These are phyloP conservation scores for Crotalus horridus DNA, from an alignment of 2,113 vertebrate species.

Conservation along the genomic window DNA sequence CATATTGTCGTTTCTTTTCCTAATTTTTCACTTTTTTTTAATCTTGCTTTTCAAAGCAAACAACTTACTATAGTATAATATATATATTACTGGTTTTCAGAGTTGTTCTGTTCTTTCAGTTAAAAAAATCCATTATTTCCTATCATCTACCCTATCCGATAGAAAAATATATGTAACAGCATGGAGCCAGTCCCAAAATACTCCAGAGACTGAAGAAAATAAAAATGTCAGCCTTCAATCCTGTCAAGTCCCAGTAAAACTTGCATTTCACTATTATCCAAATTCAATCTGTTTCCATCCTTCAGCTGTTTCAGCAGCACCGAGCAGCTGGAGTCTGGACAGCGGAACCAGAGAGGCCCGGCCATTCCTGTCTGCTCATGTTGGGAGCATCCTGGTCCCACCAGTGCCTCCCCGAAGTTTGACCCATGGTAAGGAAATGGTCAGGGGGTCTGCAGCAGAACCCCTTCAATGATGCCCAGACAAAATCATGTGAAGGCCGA, in stretches of 20 bases:
- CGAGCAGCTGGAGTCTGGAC: constrained; percentile 91
- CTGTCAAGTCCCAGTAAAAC: constrained; percentile 23
- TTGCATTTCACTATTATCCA: constrained; percentile 46
- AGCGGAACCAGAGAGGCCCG: constrained; percentile 86
- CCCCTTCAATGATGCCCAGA: constrained; percentile 25
- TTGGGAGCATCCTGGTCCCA: constrained; percentile 80
- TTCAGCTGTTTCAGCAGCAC: constrained; percentile 82
- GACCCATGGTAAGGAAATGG: constrained; percentile 79
- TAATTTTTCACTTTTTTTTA: not conserved
- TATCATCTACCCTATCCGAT: constrained; percentile 21
- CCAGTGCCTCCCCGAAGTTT: constrained; percentile 86
- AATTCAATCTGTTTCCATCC: constrained; percentile 69
- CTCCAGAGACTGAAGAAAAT: not conserved
- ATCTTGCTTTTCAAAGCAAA: constrained; percentile 20
- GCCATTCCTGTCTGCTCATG: constrained; percentile 84
- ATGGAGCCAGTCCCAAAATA: constrained; percentile 4
- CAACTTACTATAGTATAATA: constrained; percentile 8
- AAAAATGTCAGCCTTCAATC: constrained; percentile 23
- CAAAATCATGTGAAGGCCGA: constrained; percentile 19
- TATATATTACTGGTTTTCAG: constrained; percentile 13
- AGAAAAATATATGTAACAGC: not conserved
- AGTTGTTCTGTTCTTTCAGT: constrained; percentile 20
- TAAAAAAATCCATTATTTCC: not conserved
- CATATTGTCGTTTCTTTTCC: constrained; percentile 24
- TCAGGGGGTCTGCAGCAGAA: constrained; percentile 52